A percentile compares a stretch with the other conserved stretches of the same genome.
Evolutionary conservation across 30 jellyfish, hydroid and myxozoan species (phyloP).

Genomic region (Hydractinia echinata): DNA sequence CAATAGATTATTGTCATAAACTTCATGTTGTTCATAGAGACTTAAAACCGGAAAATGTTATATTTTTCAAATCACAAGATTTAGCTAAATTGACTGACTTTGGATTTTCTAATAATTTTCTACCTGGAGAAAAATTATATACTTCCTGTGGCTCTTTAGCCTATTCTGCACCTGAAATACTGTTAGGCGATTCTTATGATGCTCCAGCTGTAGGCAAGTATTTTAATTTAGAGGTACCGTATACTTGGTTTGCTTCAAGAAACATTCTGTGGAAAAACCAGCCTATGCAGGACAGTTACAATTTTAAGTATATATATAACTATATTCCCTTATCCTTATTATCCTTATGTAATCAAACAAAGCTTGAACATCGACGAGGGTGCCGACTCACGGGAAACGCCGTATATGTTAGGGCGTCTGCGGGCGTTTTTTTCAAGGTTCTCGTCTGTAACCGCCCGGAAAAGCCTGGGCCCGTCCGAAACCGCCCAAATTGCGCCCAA

Average conservation of each 20-base stretch:
- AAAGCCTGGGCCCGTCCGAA: no score
- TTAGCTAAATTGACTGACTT: constrained; percentile 91
- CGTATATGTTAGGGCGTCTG: no score
- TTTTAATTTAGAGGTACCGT: neutral
- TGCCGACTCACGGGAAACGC: no score
- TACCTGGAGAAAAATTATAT: constrained; percentile 85
- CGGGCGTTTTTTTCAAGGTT: no score
- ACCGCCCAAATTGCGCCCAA: no score
- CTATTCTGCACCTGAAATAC: constrained; percentile 97
- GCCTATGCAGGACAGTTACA: neutral
- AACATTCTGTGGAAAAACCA: no score
- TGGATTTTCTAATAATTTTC: constrained; percentile 88
- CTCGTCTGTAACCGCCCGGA: no score
- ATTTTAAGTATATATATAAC: neutral
- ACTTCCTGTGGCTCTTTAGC: constrained; percentile 97
- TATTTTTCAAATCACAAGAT: constrained; percentile 79
- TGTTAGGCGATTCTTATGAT: constrained; percentile 93
- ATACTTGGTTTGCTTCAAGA: neutral
- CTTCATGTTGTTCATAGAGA: constrained; percentile 99
- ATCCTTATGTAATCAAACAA: no score
- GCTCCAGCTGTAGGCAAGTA: constrained; percentile 96
- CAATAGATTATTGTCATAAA: constrained; percentile 90
- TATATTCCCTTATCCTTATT: neutral
- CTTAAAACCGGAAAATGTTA: constrained; percentile 94
- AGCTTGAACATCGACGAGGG: no score